phyloP scores from a whole-genome alignment of 2,888 invertebrate genomes.

The Hecatera dysodea region DNA sequence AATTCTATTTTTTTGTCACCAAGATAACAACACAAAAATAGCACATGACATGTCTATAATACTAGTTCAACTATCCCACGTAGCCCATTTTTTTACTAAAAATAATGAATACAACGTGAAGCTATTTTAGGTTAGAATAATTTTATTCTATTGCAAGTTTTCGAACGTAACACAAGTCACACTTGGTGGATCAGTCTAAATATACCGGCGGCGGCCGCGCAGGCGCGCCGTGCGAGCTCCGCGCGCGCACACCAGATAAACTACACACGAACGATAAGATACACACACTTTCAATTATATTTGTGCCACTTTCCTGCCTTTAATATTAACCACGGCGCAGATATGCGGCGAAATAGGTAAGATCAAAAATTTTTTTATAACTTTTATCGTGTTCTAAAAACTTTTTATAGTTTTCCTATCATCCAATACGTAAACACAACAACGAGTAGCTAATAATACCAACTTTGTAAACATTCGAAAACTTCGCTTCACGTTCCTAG shows the following conservation, averaged over 20 bases:
- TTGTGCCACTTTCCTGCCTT: slow-evolving; percentile 74
- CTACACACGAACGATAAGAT: slow-evolving; percentile 85
- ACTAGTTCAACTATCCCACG: slow-evolving; percentile 52
- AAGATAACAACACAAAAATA: slow-evolving; percentile 20
- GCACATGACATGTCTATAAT: slow-evolving; percentile 24
- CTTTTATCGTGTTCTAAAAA: slow-evolving; percentile 73
- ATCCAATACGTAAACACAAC: slow-evolving; percentile 73
- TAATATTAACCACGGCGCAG: slow-evolving; percentile 75
- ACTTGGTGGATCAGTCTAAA: slow-evolving; percentile 88
- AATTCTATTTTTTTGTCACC: background rate
- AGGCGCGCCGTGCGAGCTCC: slow-evolving; percentile 81
- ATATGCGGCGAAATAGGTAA: slow-evolving; percentile 87
- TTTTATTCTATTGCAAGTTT: slow-evolving; percentile 69
- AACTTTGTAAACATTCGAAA: slow-evolving; percentile 82
- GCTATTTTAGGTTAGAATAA: slow-evolving; percentile 76
- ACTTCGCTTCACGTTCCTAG: slow-evolving; percentile 71
- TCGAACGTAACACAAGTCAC: slow-evolving; percentile 81
- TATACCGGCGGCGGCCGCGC: slow-evolving; percentile 86
- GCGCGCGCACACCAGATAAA: slow-evolving; percentile 81
- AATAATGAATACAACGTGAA: slow-evolving; percentile 64
- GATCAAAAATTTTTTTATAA: slow-evolving; percentile 70
- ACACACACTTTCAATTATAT: slow-evolving; percentile 77
- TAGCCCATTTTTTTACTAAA: slow-evolving; percentile 58
- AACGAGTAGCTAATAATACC: slow-evolving; percentile 75
- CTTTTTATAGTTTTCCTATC: slow-evolving; percentile 72